Conservation (phyloP, 2,113 vertebrate genomes). For the Trichomycterus rosablanca region DNA sequence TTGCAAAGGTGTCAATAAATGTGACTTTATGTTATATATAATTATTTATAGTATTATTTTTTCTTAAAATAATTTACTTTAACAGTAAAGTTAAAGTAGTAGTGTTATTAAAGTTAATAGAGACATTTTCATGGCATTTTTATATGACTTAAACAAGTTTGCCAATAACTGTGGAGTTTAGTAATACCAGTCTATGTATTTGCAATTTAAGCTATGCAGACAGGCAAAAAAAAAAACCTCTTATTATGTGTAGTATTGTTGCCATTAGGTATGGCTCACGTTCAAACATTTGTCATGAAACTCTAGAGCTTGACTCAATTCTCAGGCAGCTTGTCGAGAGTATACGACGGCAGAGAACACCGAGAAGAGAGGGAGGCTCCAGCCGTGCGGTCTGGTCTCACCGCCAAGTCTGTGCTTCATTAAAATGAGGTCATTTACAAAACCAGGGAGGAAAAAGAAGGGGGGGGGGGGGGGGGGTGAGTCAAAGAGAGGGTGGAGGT, state of each 20-base stretch:
- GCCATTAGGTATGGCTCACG: conserved; percentile 26
- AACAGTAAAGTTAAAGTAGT: no score
- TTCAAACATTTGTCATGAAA: conserved; percentile 40
- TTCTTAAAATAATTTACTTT: no score
- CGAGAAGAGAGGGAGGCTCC: conserved; percentile 40
- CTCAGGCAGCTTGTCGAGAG: conserved; percentile 29
- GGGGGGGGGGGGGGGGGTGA: conserved; percentile 35
- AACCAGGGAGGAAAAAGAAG: conserved; percentile 1
- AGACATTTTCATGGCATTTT: no score
- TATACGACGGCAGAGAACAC: conserved; percentile 21
- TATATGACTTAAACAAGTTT: no score
- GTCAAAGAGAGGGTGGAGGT: conserved; percentile 44
- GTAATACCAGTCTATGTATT: no score
- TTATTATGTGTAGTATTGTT: conserved; percentile 36
- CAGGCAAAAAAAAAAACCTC: neutral
- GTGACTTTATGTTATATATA: no score
- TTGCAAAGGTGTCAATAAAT: no score
- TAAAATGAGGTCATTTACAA: conserved; percentile 60
- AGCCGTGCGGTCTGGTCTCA: conserved; percentile 40
- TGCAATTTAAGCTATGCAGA: conserved; percentile 25
- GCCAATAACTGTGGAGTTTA: no score
- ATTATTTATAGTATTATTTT: no score
- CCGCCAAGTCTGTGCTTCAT: conserved; percentile 52
- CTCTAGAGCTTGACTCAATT: conserved; percentile 31
- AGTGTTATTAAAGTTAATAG: no score